Evolutionary conservation across 2,888 invertebrate species (phyloP).

Genomic region (Caradrina kadenii): DNA sequence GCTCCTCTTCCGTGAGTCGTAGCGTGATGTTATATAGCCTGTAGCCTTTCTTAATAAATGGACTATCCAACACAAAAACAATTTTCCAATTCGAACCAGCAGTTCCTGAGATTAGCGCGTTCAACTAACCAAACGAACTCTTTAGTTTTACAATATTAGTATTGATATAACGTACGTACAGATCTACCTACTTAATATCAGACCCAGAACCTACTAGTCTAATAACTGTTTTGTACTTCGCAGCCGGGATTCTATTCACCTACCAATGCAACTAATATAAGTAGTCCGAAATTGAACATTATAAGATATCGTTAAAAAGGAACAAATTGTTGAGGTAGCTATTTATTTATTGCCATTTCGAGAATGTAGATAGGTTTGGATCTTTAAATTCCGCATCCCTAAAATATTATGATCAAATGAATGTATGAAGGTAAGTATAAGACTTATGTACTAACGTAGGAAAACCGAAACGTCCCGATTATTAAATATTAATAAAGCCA

Average conservation of each 20-base stretch:
- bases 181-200: too few species aligned
- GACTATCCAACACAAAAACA: too few species aligned
- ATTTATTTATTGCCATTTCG: background rate
- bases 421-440: background rate
- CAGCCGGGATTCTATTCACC: too few species aligned
- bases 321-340: too few species aligned
- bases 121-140: too few species aligned
- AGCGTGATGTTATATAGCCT: too few species aligned
- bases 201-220: background rate
- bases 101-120: too few species aligned
- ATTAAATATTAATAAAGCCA: constrained; percentile 36
- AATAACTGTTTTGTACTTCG: constrained; percentile 4
- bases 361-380: background rate
- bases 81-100: too few species aligned
- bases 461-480: constrained; percentile 8
- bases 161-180: too few species aligned
- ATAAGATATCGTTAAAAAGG: background rate
- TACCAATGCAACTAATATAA: background rate
- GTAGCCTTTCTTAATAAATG: too few species aligned
- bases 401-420: constrained; percentile 1
- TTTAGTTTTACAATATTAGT: too few species aligned
- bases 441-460: background rate
- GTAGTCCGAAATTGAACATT: background rate
- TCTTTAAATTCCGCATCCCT: background rate
- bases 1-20: too few species aligned